Percentiles rank a stretch among this genome's conserved stretches.
Conservation (phyloP, 2,113 vertebrate species). For the Casuarius casuarius region DNA sequence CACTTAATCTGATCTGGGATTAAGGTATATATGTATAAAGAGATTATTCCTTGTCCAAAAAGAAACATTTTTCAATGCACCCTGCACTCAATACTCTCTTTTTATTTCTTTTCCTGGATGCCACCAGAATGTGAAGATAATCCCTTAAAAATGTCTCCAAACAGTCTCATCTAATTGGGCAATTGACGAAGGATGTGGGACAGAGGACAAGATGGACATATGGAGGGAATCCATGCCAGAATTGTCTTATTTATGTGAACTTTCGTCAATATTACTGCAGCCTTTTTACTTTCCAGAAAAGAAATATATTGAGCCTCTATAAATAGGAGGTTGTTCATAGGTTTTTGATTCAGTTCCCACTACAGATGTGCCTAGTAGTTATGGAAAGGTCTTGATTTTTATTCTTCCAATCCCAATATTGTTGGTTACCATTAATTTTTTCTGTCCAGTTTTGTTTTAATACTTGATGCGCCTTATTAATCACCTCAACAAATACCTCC, state of each 20-base stretch:
- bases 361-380: background rate
- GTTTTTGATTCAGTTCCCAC: background rate
- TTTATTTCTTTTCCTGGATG: background rate
- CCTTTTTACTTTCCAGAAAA: background rate
- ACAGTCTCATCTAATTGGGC: background rate
- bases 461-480: background rate
- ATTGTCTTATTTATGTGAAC: background rate
- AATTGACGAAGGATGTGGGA: background rate
- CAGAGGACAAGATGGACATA: background rate
- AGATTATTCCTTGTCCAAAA: background rate
- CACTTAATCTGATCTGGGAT: background rate
- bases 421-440: background rate
- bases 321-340: background rate
- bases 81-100: background rate
- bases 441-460: background rate
- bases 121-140: background rate
- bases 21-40: background rate
- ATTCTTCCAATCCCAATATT: background rate
- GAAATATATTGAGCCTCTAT: background rate
- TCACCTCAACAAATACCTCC: background rate
- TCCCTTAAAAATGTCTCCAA: background rate
- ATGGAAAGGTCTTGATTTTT: background rate
- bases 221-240: background rate
- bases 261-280: background rate
- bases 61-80: background rate